A percentile compares a stretch with the other conserved stretches of the same genome.
Conservation (phyloP, 2,888 invertebrate genomes). For the Harpagoxenus sublaevis region DNA sequence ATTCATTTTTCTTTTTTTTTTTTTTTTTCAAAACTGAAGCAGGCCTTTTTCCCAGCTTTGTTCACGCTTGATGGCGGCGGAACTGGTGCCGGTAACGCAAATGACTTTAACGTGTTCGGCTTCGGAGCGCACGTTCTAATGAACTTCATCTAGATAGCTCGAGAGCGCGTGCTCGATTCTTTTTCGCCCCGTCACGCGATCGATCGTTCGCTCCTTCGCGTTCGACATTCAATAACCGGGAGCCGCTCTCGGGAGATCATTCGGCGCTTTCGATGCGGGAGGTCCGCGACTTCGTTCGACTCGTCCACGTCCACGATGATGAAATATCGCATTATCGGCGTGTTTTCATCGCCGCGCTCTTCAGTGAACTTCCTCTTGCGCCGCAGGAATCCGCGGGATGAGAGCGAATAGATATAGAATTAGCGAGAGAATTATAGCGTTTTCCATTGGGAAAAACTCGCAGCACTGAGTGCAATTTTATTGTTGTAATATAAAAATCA, state of each 20-base stretch:
- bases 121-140: constrained; percentile 38
- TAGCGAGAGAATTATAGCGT: no score
- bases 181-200: constrained; percentile 52
- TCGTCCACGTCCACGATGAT: constrained; percentile 31
- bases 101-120: constrained; percentile 28
- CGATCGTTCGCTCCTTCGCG: constrained; percentile 36
- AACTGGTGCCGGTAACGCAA: constrained; percentile 4
- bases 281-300: constrained; percentile 30
- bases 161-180: constrained; percentile 38
- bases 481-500: no score
- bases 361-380: neutral
- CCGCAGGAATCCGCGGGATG: neutral
- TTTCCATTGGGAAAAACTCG: no score
- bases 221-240: constrained; percentile 51
- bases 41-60: neutral
- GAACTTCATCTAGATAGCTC: constrained; percentile 50
- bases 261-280: constrained; percentile 44
- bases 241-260: constrained; percentile 36
- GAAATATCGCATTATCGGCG: constrained; percentile 42
- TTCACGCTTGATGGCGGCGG: neutral
- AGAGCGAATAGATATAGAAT: neutral
- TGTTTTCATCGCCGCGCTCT: constrained; percentile 14
- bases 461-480: no score
- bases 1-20: constrained; percentile 1
- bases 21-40: neutral